Percentiles rank a stretch among this genome's conserved stretches.
phyloP scores from a whole-genome alignment of 2,888 invertebrate genomes.

The Epistrophe grossulariae region DNA sequence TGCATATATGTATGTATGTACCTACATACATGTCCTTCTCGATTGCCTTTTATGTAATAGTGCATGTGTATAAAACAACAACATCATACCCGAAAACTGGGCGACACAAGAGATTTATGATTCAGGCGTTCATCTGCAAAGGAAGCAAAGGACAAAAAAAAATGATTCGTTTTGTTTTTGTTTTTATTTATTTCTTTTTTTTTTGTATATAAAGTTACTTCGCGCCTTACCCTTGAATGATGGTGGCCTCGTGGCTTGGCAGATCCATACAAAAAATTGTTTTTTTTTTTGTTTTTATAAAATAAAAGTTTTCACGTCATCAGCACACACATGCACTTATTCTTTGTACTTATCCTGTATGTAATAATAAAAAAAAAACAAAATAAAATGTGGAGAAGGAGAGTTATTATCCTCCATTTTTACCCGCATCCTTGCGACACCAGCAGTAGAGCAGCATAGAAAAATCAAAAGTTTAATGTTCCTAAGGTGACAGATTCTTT shows the following conservation, averaged over 20 bases:
- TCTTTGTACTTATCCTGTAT: slow-evolving; percentile 49
- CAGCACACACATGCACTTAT: slow-evolving; percentile 70
- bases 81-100: slow-evolving; percentile 28
- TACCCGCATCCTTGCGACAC: neutral
- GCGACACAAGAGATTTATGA: slow-evolving; percentile 69
- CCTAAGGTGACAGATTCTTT: slow-evolving; percentile 48
- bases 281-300: slow-evolving; percentile 18
- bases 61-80: slow-evolving; percentile 43
- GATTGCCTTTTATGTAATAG: slow-evolving; percentile 65
- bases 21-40: slow-evolving; percentile 53
- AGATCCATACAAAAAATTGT: slow-evolving; percentile 31
- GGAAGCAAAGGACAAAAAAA: slow-evolving; percentile 69
- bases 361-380: neutral
- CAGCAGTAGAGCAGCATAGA: neutral
- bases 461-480: slow-evolving; percentile 61
- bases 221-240: slow-evolving; percentile 55
- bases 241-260: neutral
- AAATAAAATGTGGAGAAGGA: neutral
- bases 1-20: neutral
- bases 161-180: slow-evolving; percentile 25
- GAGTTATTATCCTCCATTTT: slow-evolving; percentile 13
- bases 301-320: slow-evolving; percentile 64
- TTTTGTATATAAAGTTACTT: neutral
- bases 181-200: neutral
- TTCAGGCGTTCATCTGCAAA: slow-evolving; percentile 73